A percentile compares a stretch with the other conserved stretches of the same genome.
Conservation (phyloP, 2,888 invertebrate genomes). For the Phalera bucephala region DNA sequence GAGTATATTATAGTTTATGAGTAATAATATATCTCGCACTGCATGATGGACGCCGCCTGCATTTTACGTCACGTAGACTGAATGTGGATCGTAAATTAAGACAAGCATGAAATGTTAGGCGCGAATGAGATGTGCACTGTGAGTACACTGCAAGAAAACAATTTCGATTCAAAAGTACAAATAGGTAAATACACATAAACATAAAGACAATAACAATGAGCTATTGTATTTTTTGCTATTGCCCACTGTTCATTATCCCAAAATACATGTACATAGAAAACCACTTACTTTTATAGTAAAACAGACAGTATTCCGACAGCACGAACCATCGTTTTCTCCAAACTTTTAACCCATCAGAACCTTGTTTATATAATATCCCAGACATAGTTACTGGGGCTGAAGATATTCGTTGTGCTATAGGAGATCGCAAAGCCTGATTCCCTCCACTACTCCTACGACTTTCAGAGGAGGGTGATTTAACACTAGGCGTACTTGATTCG, state of each 20-base stretch:
- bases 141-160: too few relatives aligned
- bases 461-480: constrained; percentile 78
- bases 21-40: background rate
- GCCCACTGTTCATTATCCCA: too few relatives aligned
- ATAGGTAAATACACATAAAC: too few relatives aligned
- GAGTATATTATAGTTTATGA: background rate
- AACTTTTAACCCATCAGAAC: constrained; percentile 95
- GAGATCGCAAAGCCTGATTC: constrained; percentile 88
- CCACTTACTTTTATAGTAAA: constrained; percentile 94
- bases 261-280: too few relatives aligned
- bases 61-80: background rate
- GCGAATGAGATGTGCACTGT: too few relatives aligned
- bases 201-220: too few relatives aligned
- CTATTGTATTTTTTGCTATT: too few relatives aligned
- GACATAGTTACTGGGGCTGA: constrained; percentile 93
- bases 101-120: too few relatives aligned
- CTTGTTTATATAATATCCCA: constrained; percentile 96
- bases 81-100: too few relatives aligned
- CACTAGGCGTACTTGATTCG: constrained; percentile 72
- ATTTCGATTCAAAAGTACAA: too few relatives aligned
- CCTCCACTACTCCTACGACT: constrained; percentile 77
- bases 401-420: constrained; percentile 92
- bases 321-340: constrained; percentile 98
- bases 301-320: constrained; percentile 95
- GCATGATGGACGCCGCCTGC: background rate